Evolutionary conservation across 2,888 invertebrate species (phyloP), one percentile per base, ranked within the genome.

Genomic region (Stenoptilia bipunctidactyla): DNA sequence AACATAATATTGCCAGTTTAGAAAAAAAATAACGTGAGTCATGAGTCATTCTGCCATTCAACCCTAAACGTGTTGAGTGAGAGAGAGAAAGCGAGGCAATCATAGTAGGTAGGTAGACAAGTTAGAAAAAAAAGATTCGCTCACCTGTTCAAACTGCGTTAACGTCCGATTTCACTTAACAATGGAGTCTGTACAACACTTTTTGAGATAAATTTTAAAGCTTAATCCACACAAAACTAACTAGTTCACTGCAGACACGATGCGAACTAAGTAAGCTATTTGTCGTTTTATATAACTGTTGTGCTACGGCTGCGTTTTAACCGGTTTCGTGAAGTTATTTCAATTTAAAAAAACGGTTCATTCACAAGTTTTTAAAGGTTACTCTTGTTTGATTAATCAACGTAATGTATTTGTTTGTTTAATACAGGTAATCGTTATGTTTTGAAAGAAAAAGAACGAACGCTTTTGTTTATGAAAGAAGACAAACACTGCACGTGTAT

Each of bases 251-350:
- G 41, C 45, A 30, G 51, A 52, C 53, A 48, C 56, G 60, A 61
- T 62, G 71, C 60, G n/a, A n/a, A n/a, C n/a, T 53, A 71, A 71
- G 70, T 67, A 69, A 60, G 51, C 53, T 52, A 59, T 47, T 58
- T 53, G 52, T 55, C 55, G 51, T 55, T 74, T 75, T 73, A 76
- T 73, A 61, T 75, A 73, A 76, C 75, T 66, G 67, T 68, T 47
- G 50, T 52, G 44, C 50, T 71, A 68, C 69, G 66, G 61, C 44
- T 44, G 42, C 45, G 45, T 44, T 40, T 44, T 30, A 58, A 71
- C 73, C 60, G 63, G 66, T 67, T 66, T 48, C 37, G 34, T 40
- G 43, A 44, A 45, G 43, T 41, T 14, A 41, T 45, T 48, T 47
- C 39, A 39, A 43, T 40, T 36, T 30, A 41, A 47, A 46, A 40